A percentile compares a stretch with the other conserved stretches of the same genome.
These are phyloP conservation scores for Rhamnusium bicolor DNA, from an alignment of 2,888 invertebrate genomes.

Conservation along the genomic window DNA sequence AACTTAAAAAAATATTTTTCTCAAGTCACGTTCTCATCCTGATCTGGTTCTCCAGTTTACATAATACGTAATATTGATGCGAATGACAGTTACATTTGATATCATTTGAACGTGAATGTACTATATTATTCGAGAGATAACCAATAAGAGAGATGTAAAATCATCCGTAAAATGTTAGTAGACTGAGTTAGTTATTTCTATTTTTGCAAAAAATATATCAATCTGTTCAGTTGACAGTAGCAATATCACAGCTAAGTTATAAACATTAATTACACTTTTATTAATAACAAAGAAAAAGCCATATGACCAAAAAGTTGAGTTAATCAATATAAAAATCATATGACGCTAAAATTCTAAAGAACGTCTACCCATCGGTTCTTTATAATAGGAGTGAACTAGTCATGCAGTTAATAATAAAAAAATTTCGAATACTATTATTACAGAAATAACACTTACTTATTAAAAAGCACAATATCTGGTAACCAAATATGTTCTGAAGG, in stretches of 20 bases:
- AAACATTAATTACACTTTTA: too few relatives aligned
- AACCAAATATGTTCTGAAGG: constrained; percentile 98
- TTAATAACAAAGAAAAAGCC: too few relatives aligned
- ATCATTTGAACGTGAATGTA: background rate
- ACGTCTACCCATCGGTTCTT: too few relatives aligned
- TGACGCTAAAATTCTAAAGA: too few relatives aligned
- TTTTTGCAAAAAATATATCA: background rate
- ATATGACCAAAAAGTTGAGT: too few relatives aligned
- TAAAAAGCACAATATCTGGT: constrained; percentile 95
- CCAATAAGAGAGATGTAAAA: background rate
- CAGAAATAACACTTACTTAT: constrained; percentile 79
- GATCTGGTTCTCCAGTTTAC: constrained; percentile 27
- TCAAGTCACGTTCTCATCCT: constrained; percentile 17
- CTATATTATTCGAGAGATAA: background rate
- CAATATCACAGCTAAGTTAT: too few relatives aligned
- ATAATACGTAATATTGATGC: constrained; percentile 28
- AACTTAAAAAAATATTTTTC: constrained; percentile 8
- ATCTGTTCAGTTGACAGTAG: background rate
- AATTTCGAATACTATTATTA: too few relatives aligned
- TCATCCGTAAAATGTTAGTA: background rate
- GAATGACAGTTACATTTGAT: constrained; percentile 8
- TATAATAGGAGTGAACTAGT: too few relatives aligned
- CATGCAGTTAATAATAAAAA: too few relatives aligned
- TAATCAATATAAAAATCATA: too few relatives aligned
- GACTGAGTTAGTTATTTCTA: background rate